Evolutionary conservation across 1,140 invertebrate genomes (phyloP), one percentile per base, ranked within the genome.

Genomic region (Colletes latitarsis): DNA sequence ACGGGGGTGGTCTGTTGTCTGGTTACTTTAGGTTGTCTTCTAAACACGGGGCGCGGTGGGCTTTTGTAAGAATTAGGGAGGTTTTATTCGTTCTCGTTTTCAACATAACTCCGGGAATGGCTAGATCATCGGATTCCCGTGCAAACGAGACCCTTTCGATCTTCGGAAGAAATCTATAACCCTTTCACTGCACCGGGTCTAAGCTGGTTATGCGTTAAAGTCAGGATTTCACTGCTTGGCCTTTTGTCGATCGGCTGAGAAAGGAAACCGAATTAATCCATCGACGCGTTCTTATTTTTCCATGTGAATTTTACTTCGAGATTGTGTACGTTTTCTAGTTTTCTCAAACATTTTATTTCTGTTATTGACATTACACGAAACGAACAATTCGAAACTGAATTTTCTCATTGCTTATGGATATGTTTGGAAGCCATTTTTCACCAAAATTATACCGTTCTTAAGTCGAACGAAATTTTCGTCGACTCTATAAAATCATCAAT

Each of bases 61-160:
- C 76, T 82, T 88, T 89, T 90, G 79, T 88, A 4, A 75, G 84
- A 86, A 89, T 90, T 88, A 89, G 72, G 43, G 49, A 72, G 78
- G 15, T 84, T 82, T 83, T 75, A 77, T 83, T 67, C 41, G n/a
- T 46, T 79, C 75, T 53, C 55, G 30, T 70, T 78, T 83, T 71
- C 58, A 83, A 78, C 67, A 49, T n/a, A 55, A 69, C 49, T 71
- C 70, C 9, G 17, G 68, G 70, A 81, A 62, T 12, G 55, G 21
- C 43, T 41, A 17, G 43, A 49, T 81, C 55, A 78, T 78, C 21
- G 84, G 75, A 62, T 49, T 21, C n/a, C 58, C 60, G 63, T 77
- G 41, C 49, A 67, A 69, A 74, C 62, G 62, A 72, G 55, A 75
- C 80, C 66, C 55, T 81, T 77, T 68, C 55, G 21, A 62, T 55